Evolutionary conservation across 1,140 invertebrate species (phyloP), one percentile per base, ranked within the genome.

Genomic region (Paraescarpia echinospica): DNA sequence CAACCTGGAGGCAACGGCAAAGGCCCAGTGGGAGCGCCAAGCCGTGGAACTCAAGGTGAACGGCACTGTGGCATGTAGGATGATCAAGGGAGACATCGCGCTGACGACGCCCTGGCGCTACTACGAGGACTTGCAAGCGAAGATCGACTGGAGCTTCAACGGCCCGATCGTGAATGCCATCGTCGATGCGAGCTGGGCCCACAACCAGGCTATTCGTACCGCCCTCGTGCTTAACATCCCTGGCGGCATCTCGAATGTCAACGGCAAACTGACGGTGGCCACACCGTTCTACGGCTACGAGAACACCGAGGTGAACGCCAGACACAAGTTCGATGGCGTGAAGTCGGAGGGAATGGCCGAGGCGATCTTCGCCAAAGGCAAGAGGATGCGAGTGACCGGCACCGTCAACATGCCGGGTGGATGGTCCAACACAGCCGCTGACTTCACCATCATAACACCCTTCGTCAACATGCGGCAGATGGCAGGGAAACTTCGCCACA

Each of bases 201-300:
- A 34, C 41, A 89, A 41, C 35, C 9, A 92, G 31, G 88, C 93
- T 51, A 91, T 93, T 34, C 34, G 48, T 4, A 77, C 91, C 34
- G 89, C 33, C 88, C 51, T 93, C 1, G 77, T 33, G 59, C 41
- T 91, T 41, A 92, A 93, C 91, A 89, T 93, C 51, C 35, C 33
- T 41, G 91, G 59, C n/a, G 34, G 89, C n/a, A 34, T 41, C 48
- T 34, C 94, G n/a, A 90, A 88, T 31, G 93, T 92, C 14, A 93
- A 92, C 33, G 94, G 93, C 77, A 91, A 91, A 34, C 35, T 95
- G 14, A 92, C 92, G 41, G 33, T 95, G 18, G 94, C 94, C 59
- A 94, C 94, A 51, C 92, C 94, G 89, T 92, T 93, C 77, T 35
- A 89, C 1, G n/a, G 91, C 22, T 51, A 93, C 8, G 92, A 93